Evolutionary conservation across 1,140 invertebrate genomes (phyloP).

Genomic region (Drosophila pseudoobscura): DNA sequence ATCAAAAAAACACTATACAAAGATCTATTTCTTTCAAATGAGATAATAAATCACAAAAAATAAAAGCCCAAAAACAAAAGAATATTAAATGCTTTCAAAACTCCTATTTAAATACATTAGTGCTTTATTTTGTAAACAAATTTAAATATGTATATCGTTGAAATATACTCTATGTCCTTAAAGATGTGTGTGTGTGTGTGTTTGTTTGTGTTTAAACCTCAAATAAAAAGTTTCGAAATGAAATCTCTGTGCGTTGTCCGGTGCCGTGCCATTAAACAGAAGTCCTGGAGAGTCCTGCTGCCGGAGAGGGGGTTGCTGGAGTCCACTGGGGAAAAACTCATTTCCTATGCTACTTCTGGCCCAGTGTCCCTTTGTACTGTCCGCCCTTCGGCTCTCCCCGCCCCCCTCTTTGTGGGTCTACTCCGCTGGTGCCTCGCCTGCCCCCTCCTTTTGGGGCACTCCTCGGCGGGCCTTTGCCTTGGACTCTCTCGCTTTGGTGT

Average conservation of each 20-base stretch:
- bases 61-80: no score
- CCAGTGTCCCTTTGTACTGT: background rate
- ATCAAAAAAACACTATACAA: no score
- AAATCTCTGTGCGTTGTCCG: constrained; percentile 35
- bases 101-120: constrained; percentile 1
- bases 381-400: background rate
- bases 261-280: constrained; percentile 37
- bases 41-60: background rate
- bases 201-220: constrained; percentile 17
- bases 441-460: background rate
- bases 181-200: background rate
- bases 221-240: constrained; percentile 38
- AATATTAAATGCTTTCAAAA: no score
- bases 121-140: no score
- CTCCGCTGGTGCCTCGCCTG: background rate
- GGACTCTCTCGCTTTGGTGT: background rate
- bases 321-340: constrained; percentile 43
- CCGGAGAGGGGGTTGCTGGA: no score
- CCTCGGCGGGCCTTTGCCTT: background rate
- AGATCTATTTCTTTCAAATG: no score
- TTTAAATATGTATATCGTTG: constrained; percentile 5
- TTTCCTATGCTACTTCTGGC: constrained; percentile 47
- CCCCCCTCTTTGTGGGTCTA: background rate
- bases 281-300: background rate
- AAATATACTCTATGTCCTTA: constrained; percentile 18